A percentile compares a stretch with the other conserved stretches of the same genome.
phyloP scores from a whole-genome alignment of 2,888 invertebrate genomes.

The Diogma glabrata region DNA sequence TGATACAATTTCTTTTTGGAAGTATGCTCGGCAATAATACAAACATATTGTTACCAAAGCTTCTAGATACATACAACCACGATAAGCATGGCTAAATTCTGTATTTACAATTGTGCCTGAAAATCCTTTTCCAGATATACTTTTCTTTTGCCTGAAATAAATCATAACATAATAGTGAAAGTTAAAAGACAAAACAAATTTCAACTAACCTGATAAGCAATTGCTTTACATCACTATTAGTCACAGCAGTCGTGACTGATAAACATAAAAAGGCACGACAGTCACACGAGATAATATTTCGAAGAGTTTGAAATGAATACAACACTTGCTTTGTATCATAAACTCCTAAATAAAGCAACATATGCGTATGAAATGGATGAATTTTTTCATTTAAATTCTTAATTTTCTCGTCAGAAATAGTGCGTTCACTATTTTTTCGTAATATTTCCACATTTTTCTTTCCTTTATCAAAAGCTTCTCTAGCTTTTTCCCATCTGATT shows the following conservation, averaged over 20 bases:
- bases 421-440: constrained; percentile 28
- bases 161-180: constrained; percentile 25
- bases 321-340: constrained; percentile 62
- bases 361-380: constrained; percentile 70
- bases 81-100: constrained; percentile 55
- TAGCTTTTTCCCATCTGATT: constrained; percentile 28
- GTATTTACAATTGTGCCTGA: constrained; percentile 46
- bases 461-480: constrained; percentile 34
- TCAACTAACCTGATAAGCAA: too few species aligned
- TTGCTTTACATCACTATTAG: constrained; percentile 41
- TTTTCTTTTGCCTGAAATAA: constrained; percentile 72
- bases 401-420: constrained; percentile 21
- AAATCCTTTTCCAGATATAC: constrained; percentile 59
- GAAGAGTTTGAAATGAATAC: constrained; percentile 62
- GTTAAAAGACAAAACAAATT: constrained; percentile 18
- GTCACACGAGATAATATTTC: constrained; percentile 56
- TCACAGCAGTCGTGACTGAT: constrained; percentile 60
- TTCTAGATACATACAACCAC: constrained; percentile 72
- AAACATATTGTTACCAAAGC: constrained; percentile 62
- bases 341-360: constrained; percentile 67
- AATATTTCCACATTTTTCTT: constrained; percentile 36
- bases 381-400: constrained; percentile 22
- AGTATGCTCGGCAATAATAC: constrained; percentile 67
- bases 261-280: constrained; percentile 62
- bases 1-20: constrained; percentile 29